Evolutionary conservation across 2,113 vertebrate species (phyloP).

Genomic region (human (Homo sapiens)): DNA sequence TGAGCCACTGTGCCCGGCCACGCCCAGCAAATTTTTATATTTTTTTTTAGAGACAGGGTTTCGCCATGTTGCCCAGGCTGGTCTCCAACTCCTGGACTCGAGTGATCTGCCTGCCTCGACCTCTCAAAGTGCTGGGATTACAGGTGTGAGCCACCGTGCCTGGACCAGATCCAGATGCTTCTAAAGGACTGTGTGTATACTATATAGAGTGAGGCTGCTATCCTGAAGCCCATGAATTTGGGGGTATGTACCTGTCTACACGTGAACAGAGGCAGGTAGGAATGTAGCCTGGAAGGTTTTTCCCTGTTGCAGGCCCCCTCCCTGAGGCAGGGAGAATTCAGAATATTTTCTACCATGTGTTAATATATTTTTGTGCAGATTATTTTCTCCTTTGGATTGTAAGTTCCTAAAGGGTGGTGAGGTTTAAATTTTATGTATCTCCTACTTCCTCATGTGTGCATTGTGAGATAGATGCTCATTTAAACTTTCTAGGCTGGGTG

Average conservation of each 20-base stretch:
- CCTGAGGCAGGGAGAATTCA: not conserved
- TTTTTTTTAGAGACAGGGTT: too few species aligned
- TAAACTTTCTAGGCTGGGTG: not conserved
- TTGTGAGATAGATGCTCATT: not conserved
- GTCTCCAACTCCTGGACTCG: too few species aligned
- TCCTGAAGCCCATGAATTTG: not conserved
- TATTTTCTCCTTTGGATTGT: slow-evolving; percentile 5
- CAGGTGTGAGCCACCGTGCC: too few species aligned
- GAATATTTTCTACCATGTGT: not conserved
- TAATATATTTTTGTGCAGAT: not conserved
- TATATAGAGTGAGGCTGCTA: not conserved
- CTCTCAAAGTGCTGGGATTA: too few species aligned
- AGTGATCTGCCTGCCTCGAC: too few species aligned
- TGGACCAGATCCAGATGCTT: not conserved
- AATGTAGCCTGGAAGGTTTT: not conserved
- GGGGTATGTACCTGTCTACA: not conserved
- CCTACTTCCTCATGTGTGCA: not conserved
- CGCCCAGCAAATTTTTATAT: too few species aligned
- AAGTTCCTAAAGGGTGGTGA: not conserved
- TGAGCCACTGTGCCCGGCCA: too few species aligned
- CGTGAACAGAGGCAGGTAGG: not conserved
- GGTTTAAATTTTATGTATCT: not conserved
- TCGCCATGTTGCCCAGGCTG: too few species aligned
- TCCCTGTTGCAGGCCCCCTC: not conserved
- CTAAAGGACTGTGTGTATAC: not conserved